Conservation (phyloP, 2,797 vertebrate species). For the Parauchenoglanis punctatus region DNA sequence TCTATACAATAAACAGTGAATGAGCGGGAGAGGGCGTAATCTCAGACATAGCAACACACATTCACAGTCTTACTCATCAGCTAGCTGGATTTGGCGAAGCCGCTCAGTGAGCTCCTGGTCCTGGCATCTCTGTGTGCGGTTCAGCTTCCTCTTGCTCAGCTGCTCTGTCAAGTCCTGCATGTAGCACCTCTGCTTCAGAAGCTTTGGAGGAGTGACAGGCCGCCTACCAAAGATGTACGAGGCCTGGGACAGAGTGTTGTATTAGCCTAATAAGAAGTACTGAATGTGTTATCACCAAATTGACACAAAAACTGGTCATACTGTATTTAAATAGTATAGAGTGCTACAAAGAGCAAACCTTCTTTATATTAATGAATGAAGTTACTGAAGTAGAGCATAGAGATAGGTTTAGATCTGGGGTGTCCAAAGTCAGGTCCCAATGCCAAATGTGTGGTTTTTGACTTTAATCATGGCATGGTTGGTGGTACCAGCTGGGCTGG, state of each 20-base stretch:
- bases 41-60: conserved; percentile 28
- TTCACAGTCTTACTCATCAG: conserved; percentile 40
- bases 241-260: conserved; percentile 63
- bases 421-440: not conserved
- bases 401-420: not conserved
- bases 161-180: conserved; percentile 74
- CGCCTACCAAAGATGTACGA: conserved; percentile 78
- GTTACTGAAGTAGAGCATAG: not conserved
- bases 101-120: conserved; percentile 54
- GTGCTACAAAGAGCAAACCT: not conserved
- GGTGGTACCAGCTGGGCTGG: no score
- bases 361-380: no score
- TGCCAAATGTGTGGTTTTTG: not conserved
- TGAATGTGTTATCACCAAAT: not conserved
- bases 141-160: conserved; percentile 61
- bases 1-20: not conserved
- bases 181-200: conserved; percentile 71
- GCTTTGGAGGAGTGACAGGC: conserved; percentile 71
- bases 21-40: not conserved
- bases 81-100: conserved; percentile 25
- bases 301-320: not conserved
- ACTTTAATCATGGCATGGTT: no score
- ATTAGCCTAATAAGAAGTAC: not conserved
- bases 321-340: not conserved
- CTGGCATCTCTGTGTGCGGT: conserved; percentile 64